These are phyloP conservation scores for Dryobota labecula DNA, from an alignment of 2,888 invertebrate species.

Conservation along the genomic window DNA sequence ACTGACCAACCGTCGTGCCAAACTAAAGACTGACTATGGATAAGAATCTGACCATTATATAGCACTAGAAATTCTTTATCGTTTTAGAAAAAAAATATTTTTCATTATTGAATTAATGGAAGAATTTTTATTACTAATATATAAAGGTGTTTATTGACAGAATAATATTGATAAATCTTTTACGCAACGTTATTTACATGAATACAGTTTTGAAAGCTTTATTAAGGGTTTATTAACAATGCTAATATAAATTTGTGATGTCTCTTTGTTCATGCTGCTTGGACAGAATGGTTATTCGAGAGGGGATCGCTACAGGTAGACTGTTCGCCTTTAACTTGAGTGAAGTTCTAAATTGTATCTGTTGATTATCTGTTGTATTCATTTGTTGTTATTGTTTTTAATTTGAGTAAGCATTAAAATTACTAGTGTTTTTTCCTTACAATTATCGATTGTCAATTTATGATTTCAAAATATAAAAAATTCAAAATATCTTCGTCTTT, in stretches of 20 bases:
- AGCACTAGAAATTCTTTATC: conserved; percentile 56
- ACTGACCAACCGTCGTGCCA: conserved; percentile 27
- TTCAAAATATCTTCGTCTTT: conserved; percentile 78
- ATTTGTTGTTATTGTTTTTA: conserved; percentile 77
- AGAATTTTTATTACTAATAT: conserved; percentile 77
- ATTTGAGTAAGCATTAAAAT: conserved; percentile 80
- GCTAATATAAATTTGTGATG: conserved; percentile 77
- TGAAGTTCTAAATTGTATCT: conserved; percentile 71
- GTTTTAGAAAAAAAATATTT: conserved; percentile 72
- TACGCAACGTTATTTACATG: conserved; percentile 79
- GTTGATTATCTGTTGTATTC: conserved; percentile 70
- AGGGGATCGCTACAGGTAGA: conserved; percentile 88
- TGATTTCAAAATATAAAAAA: conserved; percentile 82
- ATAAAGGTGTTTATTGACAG: conserved; percentile 81
- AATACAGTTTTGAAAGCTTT: conserved; percentile 81
- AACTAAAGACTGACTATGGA: conserved; percentile 58
- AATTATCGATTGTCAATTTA: conserved; percentile 78
- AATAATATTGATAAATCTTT: conserved; percentile 83
- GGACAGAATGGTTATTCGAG: conserved; percentile 87
- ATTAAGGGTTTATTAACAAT: conserved; percentile 76
- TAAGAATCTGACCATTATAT: conserved; percentile 55
- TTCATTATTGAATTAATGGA: conserved; percentile 73
- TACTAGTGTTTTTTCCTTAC: conserved; percentile 80
- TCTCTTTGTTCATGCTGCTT: conserved; percentile 85
- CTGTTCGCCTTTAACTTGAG: conserved; percentile 67